phyloP scores from a whole-genome alignment of 2,888 invertebrate genomes.

The Electrophaes corylata region DNA sequence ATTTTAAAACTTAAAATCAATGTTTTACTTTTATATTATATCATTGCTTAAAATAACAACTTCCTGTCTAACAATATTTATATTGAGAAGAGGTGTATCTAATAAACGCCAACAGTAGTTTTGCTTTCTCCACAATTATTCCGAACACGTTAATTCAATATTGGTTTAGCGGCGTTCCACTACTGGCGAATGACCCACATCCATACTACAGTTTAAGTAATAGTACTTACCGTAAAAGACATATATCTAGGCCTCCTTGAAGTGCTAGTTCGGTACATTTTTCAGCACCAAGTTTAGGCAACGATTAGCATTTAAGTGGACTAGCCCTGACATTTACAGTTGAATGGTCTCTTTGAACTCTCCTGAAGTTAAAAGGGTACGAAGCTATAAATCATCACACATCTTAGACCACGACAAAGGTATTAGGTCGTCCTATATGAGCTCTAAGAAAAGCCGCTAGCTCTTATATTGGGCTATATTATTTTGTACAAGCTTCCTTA shows the following conservation, averaged over 20 bases:
- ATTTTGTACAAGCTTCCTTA: neutral
- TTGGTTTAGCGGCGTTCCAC: slow-evolving; percentile 68
- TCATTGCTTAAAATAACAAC: neutral
- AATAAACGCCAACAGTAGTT: slow-evolving; percentile 43
- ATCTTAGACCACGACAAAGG: neutral
- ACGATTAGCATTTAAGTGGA: neutral
- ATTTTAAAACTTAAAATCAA: neutral
- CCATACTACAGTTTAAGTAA: slow-evolving; percentile 8
- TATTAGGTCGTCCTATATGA: neutral
- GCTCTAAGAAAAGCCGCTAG: neutral
- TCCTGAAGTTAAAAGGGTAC: no score
- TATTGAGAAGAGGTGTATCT: slow-evolving; percentile 27
- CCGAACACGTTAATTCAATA: slow-evolving; percentile 78
- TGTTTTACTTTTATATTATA: no score
- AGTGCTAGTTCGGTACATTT: neutral
- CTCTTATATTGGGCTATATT: neutral
- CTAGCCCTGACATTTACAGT: no score
- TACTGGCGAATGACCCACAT: slow-evolving; percentile 59
- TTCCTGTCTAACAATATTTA: neutral
- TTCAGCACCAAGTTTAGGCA: neutral
- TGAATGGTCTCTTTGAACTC: no score
- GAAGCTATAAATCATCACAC: neutral
- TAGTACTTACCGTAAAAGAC: neutral
- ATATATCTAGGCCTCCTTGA: neutral
- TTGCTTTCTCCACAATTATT: slow-evolving; percentile 79